Evolutionary conservation across 2,888 invertebrate species (phyloP), one percentile per base, ranked within the genome.

Genomic region (Trisateles emortualis): DNA sequence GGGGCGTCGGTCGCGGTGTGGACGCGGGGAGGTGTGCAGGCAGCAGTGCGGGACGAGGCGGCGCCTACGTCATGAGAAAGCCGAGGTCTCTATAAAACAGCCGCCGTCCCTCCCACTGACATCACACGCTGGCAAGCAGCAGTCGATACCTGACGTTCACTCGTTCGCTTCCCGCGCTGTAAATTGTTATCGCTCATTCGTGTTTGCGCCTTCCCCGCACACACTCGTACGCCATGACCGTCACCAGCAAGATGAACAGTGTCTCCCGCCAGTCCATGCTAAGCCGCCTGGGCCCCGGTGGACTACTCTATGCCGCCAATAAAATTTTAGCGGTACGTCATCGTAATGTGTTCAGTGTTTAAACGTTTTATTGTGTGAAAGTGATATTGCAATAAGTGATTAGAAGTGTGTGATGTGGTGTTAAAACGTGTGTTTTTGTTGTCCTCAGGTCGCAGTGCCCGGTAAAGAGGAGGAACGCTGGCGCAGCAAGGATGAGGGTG

Each of bases 241-340:
- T 93, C 73, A 83, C 89, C 75, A 93, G 93, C 84, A 92, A 92
- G 80, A 91, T 93, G 91, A 93, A 92, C 81, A 92, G 90, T 81
- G 92, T 93, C 61, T 91, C 92, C 79, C 91, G 92, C 80, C 92
- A 88, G 73, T 89, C 92, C 60, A 78, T 90, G 78, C 82, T 92
- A 74, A 86, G 87, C 71, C 92, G 92, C 51, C 83, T 93, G 73
- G 92, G 92, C 72, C 92, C 93, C 50, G 93, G 93, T 54, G 92
- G 92, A 39, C 83, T 93, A 19, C 86, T 90, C 55, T 92, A 92
- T 75, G 90, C 92, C 76, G 91, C 92, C 68, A 88, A 92, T 78
- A 93, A 91, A 83, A 88, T 92, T 72, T 74, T 92, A 85, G 88
- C 92, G 92, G 93, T 93, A 92, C 90, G 93, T 92, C 82, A 76